Percentiles rank a stretch among this genome's conserved stretches.
phyloP scores from a whole-genome alignment of 2,888 invertebrate species.

The Drosophila tripunctata region DNA sequence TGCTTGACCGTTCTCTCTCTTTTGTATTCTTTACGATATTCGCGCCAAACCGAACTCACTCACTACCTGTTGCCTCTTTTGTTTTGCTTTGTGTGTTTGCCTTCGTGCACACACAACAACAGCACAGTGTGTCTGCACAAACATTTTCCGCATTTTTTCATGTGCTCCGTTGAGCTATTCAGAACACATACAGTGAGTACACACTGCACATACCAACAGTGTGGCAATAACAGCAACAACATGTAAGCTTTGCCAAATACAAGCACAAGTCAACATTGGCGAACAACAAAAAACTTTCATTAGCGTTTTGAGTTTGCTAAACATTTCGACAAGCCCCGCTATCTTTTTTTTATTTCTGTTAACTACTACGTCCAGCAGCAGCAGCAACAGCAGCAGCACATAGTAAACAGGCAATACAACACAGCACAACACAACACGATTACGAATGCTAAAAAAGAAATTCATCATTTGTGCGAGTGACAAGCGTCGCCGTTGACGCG shows the following conservation, averaged over 20 bases:
- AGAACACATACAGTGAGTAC: slow-evolving; percentile 65
- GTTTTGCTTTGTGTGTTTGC: slow-evolving; percentile 31
- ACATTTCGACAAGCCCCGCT: slow-evolving; percentile 56
- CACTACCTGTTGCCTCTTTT: slow-evolving; percentile 63
- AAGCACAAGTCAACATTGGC: slow-evolving; percentile 26
- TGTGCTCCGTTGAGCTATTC: slow-evolving; percentile 49
- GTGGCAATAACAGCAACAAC: slow-evolving; percentile 24
- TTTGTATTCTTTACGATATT: slow-evolving; percentile 52
- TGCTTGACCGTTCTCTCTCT: neutral
- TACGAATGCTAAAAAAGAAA: slow-evolving; percentile 73
- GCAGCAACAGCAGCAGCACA: no score
- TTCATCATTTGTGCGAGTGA: slow-evolving; percentile 66
- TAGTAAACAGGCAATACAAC: slow-evolving; percentile 18
- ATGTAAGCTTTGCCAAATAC: slow-evolving; percentile 21
- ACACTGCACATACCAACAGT: no score
- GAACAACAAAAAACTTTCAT: slow-evolving; percentile 65
- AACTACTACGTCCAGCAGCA: neutral
- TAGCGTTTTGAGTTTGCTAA: slow-evolving; percentile 59
- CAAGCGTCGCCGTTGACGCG: slow-evolving; percentile 43
- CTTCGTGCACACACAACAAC: slow-evolving; percentile 25
- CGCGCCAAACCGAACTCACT: slow-evolving; percentile 6
- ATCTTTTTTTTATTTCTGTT: slow-evolving; percentile 28
- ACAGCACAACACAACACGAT: no score
- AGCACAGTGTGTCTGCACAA: slow-evolving; percentile 66
- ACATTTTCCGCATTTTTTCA: slow-evolving; percentile 76